These are phyloP conservation scores for Nemopilema nomurai DNA, from an alignment of 30 jellyfish, hydroid and myxozoan genomes.

Conservation along the genomic window DNA sequence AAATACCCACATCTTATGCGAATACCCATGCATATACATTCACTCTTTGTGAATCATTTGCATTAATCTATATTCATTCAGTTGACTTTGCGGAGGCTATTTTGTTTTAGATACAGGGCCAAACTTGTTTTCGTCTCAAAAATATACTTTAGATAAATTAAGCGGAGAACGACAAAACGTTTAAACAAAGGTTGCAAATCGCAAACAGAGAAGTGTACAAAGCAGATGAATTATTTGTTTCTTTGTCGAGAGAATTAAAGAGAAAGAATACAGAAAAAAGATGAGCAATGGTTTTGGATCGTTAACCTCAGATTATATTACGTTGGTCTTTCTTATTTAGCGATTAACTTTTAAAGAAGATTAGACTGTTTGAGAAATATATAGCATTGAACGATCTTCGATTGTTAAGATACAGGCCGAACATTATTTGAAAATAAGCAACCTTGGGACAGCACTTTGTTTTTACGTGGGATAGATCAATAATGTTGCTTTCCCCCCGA, in stretches of 20 bases:
- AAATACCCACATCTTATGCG: too few species aligned
- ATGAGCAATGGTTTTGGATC: neutral
- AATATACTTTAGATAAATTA: too few species aligned
- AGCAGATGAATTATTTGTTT: neutral
- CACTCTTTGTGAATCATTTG: too few species aligned
- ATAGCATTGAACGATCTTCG: neutral
- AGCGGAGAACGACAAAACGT: neutral
- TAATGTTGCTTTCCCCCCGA: too few species aligned
- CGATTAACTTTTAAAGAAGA: neutral
- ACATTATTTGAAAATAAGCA: neutral
- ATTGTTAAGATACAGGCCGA: neutral
- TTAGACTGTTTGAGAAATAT: neutral
- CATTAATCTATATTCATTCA: too few species aligned
- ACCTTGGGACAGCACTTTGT: neutral
- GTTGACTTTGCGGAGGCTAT: neutral
- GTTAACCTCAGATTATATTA: neutral
- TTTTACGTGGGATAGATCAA: neutral
- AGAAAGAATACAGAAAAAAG: neutral
- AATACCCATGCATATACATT: too few species aligned
- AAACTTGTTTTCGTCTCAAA: neutral
- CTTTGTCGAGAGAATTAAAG: neutral
- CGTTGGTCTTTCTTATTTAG: neutral
- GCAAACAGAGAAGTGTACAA: neutral
- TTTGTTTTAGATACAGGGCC: neutral
- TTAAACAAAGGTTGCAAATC: neutral